A percentile compares a stretch with the other conserved stretches of the same genome.
These are phyloP conservation scores for Australoheros facetus DNA, from an alignment of 2,797 vertebrate species.

Conservation along the genomic window DNA sequence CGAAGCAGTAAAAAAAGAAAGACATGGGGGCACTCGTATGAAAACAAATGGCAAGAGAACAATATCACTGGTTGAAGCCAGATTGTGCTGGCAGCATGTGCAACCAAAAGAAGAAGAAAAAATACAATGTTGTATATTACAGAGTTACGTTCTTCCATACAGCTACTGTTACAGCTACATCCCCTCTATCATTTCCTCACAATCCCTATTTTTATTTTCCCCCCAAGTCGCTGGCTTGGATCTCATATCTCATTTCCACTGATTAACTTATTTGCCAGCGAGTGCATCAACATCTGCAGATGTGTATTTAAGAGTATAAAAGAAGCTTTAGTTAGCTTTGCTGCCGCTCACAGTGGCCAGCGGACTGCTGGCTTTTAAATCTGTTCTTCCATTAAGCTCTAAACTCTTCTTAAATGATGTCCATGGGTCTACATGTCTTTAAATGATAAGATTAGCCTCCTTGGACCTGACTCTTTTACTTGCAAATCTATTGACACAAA, in stretches of 20 bases:
- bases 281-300: slow-evolving; percentile 45
- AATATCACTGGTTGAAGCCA: slow-evolving; percentile 6
- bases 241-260: slow-evolving; percentile 33
- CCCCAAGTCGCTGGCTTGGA: slow-evolving; percentile 20
- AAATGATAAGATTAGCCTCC: slow-evolving; percentile 66
- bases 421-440: slow-evolving; percentile 32
- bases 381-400: slow-evolving; percentile 56
- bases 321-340: slow-evolving; percentile 11
- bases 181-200: slow-evolving; percentile 34
- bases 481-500: slow-evolving; percentile 9
- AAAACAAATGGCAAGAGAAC: neutral
- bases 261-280: slow-evolving; percentile 29
- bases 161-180: slow-evolving; percentile 31
- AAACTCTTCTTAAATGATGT: slow-evolving; percentile 54
- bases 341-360: slow-evolving; percentile 6
- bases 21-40: neutral
- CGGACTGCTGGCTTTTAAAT: slow-evolving; percentile 48
- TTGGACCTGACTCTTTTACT: slow-evolving; percentile 28
- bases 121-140: slow-evolving; percentile 21
- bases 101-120: neutral
- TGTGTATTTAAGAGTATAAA: slow-evolving; percentile 10
- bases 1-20: neutral
- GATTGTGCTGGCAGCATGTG: slow-evolving; percentile 31
- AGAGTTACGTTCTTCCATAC: slow-evolving; percentile 34
- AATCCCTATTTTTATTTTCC: slow-evolving; percentile 13